A percentile compares a stretch with the other conserved stretches of the same genome.
phyloP scores from a whole-genome alignment of 2,888 invertebrate genomes.

The Cryptus armator region DNA sequence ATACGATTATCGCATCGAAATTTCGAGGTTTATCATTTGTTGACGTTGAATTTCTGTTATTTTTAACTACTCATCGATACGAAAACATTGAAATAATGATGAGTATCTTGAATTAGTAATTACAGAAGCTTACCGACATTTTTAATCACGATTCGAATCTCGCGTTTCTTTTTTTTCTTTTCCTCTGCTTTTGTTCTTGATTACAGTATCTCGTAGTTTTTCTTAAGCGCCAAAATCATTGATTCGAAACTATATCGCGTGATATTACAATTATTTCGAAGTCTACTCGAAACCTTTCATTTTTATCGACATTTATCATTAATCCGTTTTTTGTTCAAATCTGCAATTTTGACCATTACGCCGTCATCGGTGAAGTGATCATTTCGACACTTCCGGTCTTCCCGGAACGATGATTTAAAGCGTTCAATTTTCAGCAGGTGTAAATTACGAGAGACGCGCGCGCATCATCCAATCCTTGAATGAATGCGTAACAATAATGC shows the following conservation, averaged over 20 bases:
- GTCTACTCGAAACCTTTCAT: not conserved
- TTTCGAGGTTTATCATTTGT: conserved; percentile 6
- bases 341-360: conserved; percentile 2
- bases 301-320: not conserved
- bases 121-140: not conserved
- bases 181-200: not conserved
- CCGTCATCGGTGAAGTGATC: not conserved
- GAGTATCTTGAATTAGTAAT: conserved; percentile 1
- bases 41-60: not conserved
- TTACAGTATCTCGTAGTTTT: not conserved
- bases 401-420: conserved; percentile 42
- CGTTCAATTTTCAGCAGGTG: conserved; percentile 38
- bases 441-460: conserved; percentile 46
- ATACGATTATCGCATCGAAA: conserved; percentile 19
- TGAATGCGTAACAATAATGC: conserved; percentile 54
- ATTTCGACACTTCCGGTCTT: conserved; percentile 45
- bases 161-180: not conserved
- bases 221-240: not conserved
- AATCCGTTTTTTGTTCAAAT: not conserved
- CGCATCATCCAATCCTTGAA: conserved; percentile 64
- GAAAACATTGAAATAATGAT: not conserved
- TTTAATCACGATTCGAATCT: conserved; percentile 7
- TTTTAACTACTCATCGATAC: not conserved
- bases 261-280: not conserved
- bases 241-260: not conserved